These are phyloP conservation scores for Ecdyonurus torrentis DNA, from an alignment of 2,888 invertebrate genomes.

Conservation along the genomic window DNA sequence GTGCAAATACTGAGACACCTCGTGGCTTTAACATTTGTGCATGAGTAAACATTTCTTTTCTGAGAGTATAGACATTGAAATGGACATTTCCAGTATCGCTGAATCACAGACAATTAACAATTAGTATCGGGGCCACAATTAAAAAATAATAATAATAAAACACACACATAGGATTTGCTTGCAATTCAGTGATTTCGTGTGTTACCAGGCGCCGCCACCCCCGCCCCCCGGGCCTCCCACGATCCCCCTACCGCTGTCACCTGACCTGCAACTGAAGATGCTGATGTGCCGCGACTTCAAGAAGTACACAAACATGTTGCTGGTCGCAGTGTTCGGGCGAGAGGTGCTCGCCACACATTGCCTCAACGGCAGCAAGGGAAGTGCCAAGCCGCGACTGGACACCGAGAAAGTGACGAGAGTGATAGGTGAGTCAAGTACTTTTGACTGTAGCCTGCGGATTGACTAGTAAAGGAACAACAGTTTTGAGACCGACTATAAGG, in stretches of 20 bases:
- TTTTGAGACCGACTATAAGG: too few relatives aligned
- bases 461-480: too few relatives aligned
- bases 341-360: slow-evolving; percentile 13
- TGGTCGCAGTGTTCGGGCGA: slow-evolving; percentile 13
- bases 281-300: slow-evolving; percentile 13
- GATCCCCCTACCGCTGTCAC: slow-evolving; percentile 5
- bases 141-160: too few relatives aligned
- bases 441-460: not conserved
- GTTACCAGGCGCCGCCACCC: not conserved
- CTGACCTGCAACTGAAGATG: slow-evolving; percentile 11
- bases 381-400: slow-evolving; percentile 12
- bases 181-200: too few relatives aligned
- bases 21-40: too few relatives aligned
- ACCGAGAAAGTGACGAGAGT: slow-evolving; percentile 11
- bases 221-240: not conserved
- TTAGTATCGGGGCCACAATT: too few relatives aligned
- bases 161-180: too few relatives aligned
- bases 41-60: too few relatives aligned
- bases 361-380: slow-evolving; percentile 12
- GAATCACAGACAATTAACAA: too few relatives aligned
- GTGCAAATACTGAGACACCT: too few relatives aligned
- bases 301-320: slow-evolving; percentile 13
- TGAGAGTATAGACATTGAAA: too few relatives aligned
- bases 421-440: slow-evolving; percentile 9
- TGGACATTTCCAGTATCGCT: too few relatives aligned